These are phyloP conservation scores for Peromyscus eremicus DNA, from an alignment of 2,797 vertebrate species.

Conservation along the genomic window DNA sequence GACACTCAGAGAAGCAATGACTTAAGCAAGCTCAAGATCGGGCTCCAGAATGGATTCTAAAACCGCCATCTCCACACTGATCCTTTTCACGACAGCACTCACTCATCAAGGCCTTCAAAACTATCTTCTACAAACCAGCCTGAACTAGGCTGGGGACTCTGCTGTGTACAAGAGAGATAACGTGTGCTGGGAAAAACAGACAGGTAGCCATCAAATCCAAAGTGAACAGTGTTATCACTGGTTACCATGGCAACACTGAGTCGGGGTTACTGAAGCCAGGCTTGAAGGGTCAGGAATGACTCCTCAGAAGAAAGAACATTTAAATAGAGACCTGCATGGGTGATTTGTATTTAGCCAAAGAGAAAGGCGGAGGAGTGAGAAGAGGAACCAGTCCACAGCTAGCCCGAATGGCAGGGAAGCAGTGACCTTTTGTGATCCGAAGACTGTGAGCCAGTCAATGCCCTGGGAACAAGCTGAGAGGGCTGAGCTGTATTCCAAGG, in stretches of 20 bases:
- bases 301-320: conserved; percentile 43
- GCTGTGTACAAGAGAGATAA: conserved; percentile 24
- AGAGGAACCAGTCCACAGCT: not conserved
- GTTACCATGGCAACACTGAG: conserved; percentile 54
- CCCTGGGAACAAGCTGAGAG: not conserved
- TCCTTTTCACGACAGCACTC: not conserved
- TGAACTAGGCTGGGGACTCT: not conserved
- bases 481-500: not conserved
- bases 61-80: not conserved
- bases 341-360: not conserved
- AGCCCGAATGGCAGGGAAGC: not conserved
- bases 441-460: not conserved
- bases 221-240: not conserved
- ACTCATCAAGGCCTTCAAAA: not conserved
- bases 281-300: not conserved
- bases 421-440: not conserved
- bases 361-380: not conserved
- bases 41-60: not conserved
- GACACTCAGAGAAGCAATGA: not conserved
- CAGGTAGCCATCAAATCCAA: not conserved
- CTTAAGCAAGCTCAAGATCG: not conserved
- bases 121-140: not conserved
- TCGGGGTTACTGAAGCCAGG: not conserved
- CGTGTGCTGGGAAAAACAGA: not conserved
- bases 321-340: not conserved